A percentile compares a stretch with the other conserved stretches of the same genome.
phyloP scores from a whole-genome alignment of 2,797 vertebrate species.

The Mormyrops boulengeri region DNA sequence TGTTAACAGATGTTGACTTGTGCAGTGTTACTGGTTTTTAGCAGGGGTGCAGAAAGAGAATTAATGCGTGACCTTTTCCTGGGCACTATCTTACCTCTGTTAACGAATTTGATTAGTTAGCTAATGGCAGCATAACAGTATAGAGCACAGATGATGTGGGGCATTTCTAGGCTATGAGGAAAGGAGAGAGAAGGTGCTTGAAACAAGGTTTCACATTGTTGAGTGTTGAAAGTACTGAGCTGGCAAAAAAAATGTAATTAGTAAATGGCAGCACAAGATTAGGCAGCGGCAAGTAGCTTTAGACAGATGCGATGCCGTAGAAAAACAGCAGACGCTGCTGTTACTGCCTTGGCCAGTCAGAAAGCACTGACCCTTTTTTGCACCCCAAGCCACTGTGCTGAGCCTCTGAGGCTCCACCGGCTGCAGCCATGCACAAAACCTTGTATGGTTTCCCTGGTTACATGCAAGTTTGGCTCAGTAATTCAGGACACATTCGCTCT shows the following conservation, averaged over 20 bases:
- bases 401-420: slow-evolving; percentile 47
- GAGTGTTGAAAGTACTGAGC: slow-evolving; percentile 43
- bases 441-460: slow-evolving; percentile 47
- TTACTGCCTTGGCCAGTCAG: slow-evolving; percentile 33
- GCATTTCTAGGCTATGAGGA: slow-evolving; percentile 28
- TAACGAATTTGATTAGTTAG: background rate
- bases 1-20: slow-evolving; percentile 5
- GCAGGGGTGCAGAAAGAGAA: background rate
- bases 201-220: slow-evolving; percentile 36
- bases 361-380: slow-evolving; percentile 47
- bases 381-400: slow-evolving; percentile 49
- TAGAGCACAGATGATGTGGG: background rate
- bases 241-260: slow-evolving; percentile 48
- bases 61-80: background rate
- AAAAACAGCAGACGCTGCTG: slow-evolving; percentile 36
- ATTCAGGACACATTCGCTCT: slow-evolving; percentile 55
- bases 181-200: slow-evolving; percentile 31
- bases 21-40: background rate
- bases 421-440: slow-evolving; percentile 39
- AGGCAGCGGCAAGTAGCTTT: slow-evolving; percentile 46
- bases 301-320: slow-evolving; percentile 49
- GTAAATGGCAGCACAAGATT: slow-evolving; percentile 43
- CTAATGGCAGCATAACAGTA: background rate
- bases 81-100: background rate
- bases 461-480: slow-evolving; percentile 41